Evolutionary conservation across 2,113 vertebrate species (phyloP).

Genomic region (Delphinapterus leucas): DNA sequence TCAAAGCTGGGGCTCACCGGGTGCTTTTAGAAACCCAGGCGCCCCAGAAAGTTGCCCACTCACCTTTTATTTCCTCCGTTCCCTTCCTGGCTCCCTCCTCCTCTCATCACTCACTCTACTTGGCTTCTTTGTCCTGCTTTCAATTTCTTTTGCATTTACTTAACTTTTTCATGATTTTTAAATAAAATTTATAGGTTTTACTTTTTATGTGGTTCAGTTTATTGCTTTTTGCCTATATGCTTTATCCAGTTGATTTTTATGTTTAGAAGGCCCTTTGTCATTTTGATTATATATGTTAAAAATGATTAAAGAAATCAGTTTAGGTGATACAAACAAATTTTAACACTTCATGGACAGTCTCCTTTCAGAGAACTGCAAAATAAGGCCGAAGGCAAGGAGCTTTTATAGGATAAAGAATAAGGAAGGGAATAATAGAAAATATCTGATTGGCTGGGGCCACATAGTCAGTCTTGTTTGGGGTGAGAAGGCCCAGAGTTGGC

Average conservation of each 20-base stretch:
- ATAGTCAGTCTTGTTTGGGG: neutral
- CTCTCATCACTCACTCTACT: neutral
- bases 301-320: neutral
- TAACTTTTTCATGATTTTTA: neutral
- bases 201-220: neutral
- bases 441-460: neutral
- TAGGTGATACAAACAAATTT: neutral
- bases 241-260: neutral
- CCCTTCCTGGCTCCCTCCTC: rapidly evolving
- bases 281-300: neutral
- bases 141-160: neutral
- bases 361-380: neutral
- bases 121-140: neutral
- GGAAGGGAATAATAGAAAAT: neutral
- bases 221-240: neutral
- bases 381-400: neutral
- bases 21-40: neutral
- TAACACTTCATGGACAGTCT: neutral
- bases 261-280: neutral
- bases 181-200: neutral
- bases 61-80: neutral
- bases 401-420: neutral
- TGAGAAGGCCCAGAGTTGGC: neutral
- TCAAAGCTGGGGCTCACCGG: rapidly evolving
- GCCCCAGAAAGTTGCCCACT: neutral